Base-by-base conservation (phyloP, 2,113 vertebrate species). In the Chaetorhynchus papuensis region DNA sequence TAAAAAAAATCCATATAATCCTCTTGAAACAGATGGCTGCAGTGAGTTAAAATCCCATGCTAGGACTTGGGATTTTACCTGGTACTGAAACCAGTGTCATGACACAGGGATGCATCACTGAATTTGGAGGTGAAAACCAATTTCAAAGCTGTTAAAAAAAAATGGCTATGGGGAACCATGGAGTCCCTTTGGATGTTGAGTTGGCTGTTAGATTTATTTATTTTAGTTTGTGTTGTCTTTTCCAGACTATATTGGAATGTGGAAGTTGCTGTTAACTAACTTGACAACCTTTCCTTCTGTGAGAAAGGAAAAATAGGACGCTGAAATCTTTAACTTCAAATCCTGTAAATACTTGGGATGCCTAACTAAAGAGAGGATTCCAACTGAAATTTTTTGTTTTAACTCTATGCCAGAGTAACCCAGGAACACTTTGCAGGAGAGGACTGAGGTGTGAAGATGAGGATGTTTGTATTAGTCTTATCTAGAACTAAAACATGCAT, bases 11-110 rank as follows among this genome's bases (percentile, higher is more conserved):
- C 93, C 90, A 84, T 74, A 66, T 97, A 97, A 97, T 95, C 93
- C 91, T 96, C 92, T 96, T 91, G 89, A 93, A 94, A 37, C 96
- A 97, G 96, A 97, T 97, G 96, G 90, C 71, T 87, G 49, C 82
- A 84, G 85, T 79, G 75, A 90, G 83, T 94, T 95, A 90, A 97
- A 97, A 96, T 91, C 96, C 72, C n/a, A 23, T 2, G 0, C 75
- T 54, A 66, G 81, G 95, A 93, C 93, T 88, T 91, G 72, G 66
- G 45, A 44, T 92, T 96, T 85, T 96, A 83, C 88, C 75, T 83
- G 59, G 30, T 91, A 27, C 74, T 72, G 83, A 94, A 65, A 87
- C 28, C 64, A 56, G 6, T 91, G 93, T 87, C 72, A 42, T 60
- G 77, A 64, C 75, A 69, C 27, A 33, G 21, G 63, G 68, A 35